phyloP scores from a whole-genome alignment of 2,888 invertebrate genomes.

The Hypselothyrea guttata region DNA sequence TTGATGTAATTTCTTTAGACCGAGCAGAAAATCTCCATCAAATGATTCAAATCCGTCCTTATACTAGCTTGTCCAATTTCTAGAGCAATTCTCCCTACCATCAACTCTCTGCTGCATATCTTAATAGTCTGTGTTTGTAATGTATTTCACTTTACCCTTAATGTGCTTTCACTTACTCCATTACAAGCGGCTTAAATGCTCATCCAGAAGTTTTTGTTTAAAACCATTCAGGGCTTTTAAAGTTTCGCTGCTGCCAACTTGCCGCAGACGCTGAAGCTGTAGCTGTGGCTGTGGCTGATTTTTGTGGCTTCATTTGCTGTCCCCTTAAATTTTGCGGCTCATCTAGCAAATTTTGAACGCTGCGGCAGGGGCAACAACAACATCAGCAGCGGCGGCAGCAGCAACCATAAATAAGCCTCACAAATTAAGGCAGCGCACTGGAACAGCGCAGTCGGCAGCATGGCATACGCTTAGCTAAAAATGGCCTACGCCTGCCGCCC shows the following conservation, averaged over 20 bases:
- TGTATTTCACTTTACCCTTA: neutral
- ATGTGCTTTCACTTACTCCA: slow-evolving; percentile 11
- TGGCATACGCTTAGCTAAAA: slow-evolving; percentile 19
- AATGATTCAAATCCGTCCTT: too few relatives aligned
- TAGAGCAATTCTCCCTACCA: too few relatives aligned
- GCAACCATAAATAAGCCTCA: slow-evolving; percentile 56
- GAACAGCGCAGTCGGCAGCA: slow-evolving; percentile 12
- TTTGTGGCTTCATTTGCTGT: slow-evolving; percentile 21
- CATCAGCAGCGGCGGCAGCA: slow-evolving; percentile 6
- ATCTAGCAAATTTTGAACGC: slow-evolving; percentile 13
- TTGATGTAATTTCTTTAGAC: too few relatives aligned
- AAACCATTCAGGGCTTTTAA: slow-evolving; percentile 18
- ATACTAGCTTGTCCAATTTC: too few relatives aligned
- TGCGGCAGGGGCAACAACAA: too few relatives aligned
- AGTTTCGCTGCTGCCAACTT: slow-evolving; percentile 23
- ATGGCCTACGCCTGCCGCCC: neutral
- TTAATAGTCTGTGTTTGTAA: too few relatives aligned
- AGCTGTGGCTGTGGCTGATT: slow-evolving; percentile 7
- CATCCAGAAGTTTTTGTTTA: slow-evolving; percentile 14
- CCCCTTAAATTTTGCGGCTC: slow-evolving; percentile 20
- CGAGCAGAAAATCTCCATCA: too few relatives aligned
- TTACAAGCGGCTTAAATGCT: slow-evolving; percentile 17
- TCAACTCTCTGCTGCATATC: too few relatives aligned
- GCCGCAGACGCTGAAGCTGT: neutral
- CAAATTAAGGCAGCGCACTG: slow-evolving; percentile 53